Base-by-base conservation (phyloP, 2,113 vertebrate genomes). In the Hippocampus abdominalis region DNA sequence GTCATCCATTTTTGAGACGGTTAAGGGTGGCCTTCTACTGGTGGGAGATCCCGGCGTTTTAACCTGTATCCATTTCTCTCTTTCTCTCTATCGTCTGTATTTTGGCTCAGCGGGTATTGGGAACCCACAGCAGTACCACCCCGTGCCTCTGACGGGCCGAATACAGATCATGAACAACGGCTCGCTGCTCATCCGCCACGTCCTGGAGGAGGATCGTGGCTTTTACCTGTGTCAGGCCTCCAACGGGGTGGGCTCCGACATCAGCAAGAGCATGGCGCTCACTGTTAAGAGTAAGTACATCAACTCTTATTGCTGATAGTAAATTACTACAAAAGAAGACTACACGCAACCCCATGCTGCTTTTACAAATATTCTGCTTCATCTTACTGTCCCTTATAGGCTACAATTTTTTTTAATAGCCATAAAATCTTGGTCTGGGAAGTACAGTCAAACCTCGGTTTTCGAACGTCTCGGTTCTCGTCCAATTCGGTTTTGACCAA, bases 241-340 rank as follows among this genome's bases (percentile, higher is more conserved):
- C 93, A 99, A 98, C 0, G 97, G 97, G 0, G 97, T 98, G 75
- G 97, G 96, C 71, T 98, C 97, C 0, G 97, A 99, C 88, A 99
- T 99, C 94, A 99, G 97, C 96, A 99, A 99, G 88, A 96, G 96
- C 90, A 98, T 98, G 97, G 93, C 98, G 73, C 96, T 99, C 77
- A 98, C 96, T 0, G 97, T 99, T 32, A 99, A 99, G 87, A 99
- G 97, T 98, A 75, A 94, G 96, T 94, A 78, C 42, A 59, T 53
- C 66, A 60, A 73, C 71, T 57, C 62, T 13, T 13, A 40, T 11
- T 20, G 20, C 8, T 9, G 39, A 32, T 39, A 4, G 16, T 21
- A 10, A 20, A 62, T 62, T 10, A 39, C 23, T 12, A n/a, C 51
- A 54, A 54, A 54, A n/a, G 32, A 62, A 62, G 32, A 40, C 32